phyloP scores from a whole-genome alignment of 1,140 invertebrate species.

The Pseudomyrmex gracilis region DNA sequence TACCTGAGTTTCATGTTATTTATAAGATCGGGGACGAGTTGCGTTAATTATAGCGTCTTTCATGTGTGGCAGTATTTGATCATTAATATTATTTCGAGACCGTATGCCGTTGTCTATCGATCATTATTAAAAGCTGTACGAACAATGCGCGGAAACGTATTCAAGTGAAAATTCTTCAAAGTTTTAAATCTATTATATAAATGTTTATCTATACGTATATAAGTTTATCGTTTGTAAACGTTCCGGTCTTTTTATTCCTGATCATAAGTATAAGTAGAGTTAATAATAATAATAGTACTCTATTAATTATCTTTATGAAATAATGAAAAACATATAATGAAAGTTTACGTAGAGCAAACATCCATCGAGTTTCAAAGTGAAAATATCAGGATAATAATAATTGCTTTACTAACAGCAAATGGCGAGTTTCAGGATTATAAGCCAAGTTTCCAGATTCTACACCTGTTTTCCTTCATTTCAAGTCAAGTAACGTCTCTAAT shows the following conservation, averaged over 20 bases:
- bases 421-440: conserved; percentile 11
- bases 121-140: conserved; percentile 45
- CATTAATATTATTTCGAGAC: conserved; percentile 52
- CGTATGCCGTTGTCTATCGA: conserved; percentile 59
- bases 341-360: background rate
- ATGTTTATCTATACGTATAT: no score
- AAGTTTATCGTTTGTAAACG: no score
- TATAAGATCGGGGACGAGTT: conserved; percentile 78
- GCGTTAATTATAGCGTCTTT: conserved; percentile 78
- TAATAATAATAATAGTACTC: no score
- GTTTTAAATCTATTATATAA: no score
- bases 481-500: conserved; percentile 53
- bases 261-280: no score
- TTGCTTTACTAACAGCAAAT: background rate
- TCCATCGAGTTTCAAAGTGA: background rate
- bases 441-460: conserved; percentile 65
- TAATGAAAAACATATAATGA: background rate
- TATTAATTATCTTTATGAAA: background rate
- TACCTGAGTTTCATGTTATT: conserved; percentile 78
- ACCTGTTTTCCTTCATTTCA: conserved; percentile 67
- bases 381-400: conserved; percentile 24
- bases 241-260: background rate
- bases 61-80: conserved; percentile 66
- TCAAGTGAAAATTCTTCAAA: background rate
- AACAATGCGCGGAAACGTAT: background rate